Base-by-base conservation (phyloP, 2,113 vertebrate genomes). In the Oreochromis niloticus region DNA sequence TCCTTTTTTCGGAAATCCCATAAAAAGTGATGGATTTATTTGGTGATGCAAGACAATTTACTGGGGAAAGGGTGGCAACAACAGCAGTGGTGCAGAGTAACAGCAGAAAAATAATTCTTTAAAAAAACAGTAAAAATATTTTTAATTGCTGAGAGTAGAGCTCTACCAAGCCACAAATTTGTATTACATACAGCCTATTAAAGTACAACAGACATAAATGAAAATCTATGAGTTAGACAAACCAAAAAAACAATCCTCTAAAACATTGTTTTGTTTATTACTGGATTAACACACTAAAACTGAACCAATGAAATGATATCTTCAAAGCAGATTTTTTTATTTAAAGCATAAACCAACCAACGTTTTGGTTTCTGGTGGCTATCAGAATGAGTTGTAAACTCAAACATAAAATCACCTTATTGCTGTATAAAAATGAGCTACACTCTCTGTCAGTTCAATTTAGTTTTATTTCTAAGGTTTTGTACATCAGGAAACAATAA, bases 11-110 rank as follows among this genome's bases (percentile, higher is more conserved):
- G 56, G 46, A 91, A 83, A 82, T 86, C 80, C 66, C 82, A 63
- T 92, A 90, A 87, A 68, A 89, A 81, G 41, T 79, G 83, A 87
- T 32, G 73, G 86, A 93, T 88, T 80, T 43, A 85, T 78, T 84
- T 83, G 61, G 50, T 71, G 71, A 86, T 34, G 32, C 27, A 41
- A 85, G 34, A 13, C 34, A 41, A 39, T 56, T 19, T 78, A 80
- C 46, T 50, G 50, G 46, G 46, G 16, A 36, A 4, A 54, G 56
- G 56, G 86, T 80, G 86, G 78, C 50, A 83, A 32, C 36, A 61
- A 41, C 9, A 9, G 43, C 46, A 4, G 11, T 3, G 16, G 11
- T 61, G 85, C 52, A 56, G n/a, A 66, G 57, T 79, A 68, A 50
- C 10, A 50, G 5, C 24, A 55, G 43, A 83, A 80, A 84, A 89